Percentiles rank a stretch among this genome's conserved stretches.
Conservation (phyloP, 1,140 invertebrate genomes). For the Diabrotica undecimpunctata region DNA sequence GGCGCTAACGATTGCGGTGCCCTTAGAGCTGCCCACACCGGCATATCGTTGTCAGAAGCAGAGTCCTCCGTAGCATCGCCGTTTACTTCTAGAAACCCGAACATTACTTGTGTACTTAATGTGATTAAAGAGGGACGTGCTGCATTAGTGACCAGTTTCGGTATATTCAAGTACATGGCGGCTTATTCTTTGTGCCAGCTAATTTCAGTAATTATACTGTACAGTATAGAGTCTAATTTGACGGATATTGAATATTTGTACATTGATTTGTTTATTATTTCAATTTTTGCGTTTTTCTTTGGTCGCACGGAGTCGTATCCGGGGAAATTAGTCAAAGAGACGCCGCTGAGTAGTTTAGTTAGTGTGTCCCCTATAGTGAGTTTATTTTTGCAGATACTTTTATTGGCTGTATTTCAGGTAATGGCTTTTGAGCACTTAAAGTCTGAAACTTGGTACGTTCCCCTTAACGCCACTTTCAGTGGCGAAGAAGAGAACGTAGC, state of each 20-base stretch:
- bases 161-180: constrained; percentile 92
- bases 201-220: constrained; percentile 84
- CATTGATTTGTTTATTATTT: constrained; percentile 77
- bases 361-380: constrained; percentile 65
- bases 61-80: constrained; percentile 95
- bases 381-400: constrained; percentile 67
- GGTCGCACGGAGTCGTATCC: constrained; percentile 73
- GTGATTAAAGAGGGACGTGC: constrained; percentile 92
- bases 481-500: constrained; percentile 48
- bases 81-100: constrained; percentile 85
- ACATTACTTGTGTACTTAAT: constrained; percentile 87
- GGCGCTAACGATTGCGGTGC: constrained; percentile 97
- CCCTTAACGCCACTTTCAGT: constrained; percentile 51
- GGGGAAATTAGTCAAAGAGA: constrained; percentile 62
- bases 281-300: constrained; percentile 81
- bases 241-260: constrained; percentile 82
- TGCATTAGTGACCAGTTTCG: constrained; percentile 93
- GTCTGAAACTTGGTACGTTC: constrained; percentile 69
- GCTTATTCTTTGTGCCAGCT: constrained; percentile 80
- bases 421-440: constrained; percentile 62
- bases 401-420: constrained; percentile 67
- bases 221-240: constrained; percentile 76
- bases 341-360: constrained; percentile 67
- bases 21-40: constrained; percentile 90
- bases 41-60: constrained; percentile 92